A percentile compares a stretch with the other conserved stretches of the same genome.
Evolutionary conservation across 64 coral and sea anemone genomes (phyloP).

Genomic region (Actinia tenebrosa): DNA sequence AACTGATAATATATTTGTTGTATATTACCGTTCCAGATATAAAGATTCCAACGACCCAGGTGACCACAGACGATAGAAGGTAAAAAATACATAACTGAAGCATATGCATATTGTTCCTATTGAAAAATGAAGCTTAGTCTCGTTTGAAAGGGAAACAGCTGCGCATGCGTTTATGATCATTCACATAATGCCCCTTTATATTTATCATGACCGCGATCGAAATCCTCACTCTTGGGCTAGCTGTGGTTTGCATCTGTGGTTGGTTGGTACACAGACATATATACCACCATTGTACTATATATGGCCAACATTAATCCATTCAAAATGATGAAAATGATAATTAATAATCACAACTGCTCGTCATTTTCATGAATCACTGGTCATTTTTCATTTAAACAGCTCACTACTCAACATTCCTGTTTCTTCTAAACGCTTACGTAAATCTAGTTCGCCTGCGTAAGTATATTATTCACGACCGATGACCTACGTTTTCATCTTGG

Average conservation of each 20-base stretch:
- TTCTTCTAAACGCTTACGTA: conserved; percentile 26
- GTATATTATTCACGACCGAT: conserved; percentile 6
- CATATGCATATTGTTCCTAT: not conserved
- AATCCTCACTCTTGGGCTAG: not conserved
- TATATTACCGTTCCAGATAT: not conserved
- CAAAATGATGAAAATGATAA: too few relatives aligned
- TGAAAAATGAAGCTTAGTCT: not conserved
- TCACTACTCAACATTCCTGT: conserved; percentile 14
- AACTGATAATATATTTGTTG: not conserved
- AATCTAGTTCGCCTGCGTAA: conserved; percentile 32
- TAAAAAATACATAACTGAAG: not conserved
- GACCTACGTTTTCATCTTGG: not conserved
- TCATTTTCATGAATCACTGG: not conserved
- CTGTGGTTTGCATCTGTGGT: too few relatives aligned
- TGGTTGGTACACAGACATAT: too few relatives aligned
- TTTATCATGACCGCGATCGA: too few relatives aligned
- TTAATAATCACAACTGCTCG: too few relatives aligned
- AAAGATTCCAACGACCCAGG: not conserved
- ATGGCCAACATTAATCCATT: too few relatives aligned
- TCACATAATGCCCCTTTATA: too few relatives aligned
- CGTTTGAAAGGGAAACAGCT: too few relatives aligned
- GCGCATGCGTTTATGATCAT: not conserved
- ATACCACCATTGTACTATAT: too few relatives aligned
- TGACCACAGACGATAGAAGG: not conserved
- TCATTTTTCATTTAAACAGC: conserved; percentile 15